Percentiles rank a stretch among this genome's conserved stretches.
Evolutionary conservation across 2,113 vertebrate genomes (phyloP).

Genomic region (Plotosus lineatus): DNA sequence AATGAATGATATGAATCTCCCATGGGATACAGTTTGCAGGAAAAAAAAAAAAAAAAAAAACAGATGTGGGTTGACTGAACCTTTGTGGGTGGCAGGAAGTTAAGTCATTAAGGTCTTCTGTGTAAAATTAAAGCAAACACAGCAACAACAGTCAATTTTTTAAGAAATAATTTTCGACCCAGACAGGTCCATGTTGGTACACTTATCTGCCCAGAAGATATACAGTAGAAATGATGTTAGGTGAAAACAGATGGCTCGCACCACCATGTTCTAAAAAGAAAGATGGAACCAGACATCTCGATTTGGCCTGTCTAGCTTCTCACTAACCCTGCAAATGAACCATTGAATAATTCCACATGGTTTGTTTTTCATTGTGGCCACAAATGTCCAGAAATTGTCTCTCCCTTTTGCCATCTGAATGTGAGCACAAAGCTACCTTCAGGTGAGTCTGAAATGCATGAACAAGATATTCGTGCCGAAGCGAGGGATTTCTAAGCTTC

Average conservation of each 20-base stretch:
- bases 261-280: neutral
- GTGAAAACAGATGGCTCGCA: neutral
- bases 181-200: neutral
- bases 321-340: constrained; percentile 1
- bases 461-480: constrained; percentile 31
- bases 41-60: too few relatives aligned
- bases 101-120: neutral
- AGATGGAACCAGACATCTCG: constrained; percentile 1
- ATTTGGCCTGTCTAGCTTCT: neutral
- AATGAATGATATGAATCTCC: constrained; percentile 9
- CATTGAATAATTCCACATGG: constrained; percentile 5
- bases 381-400: constrained; percentile 8
- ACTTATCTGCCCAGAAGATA: neutral
- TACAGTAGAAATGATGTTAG: neutral
- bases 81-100: constrained; percentile 13
- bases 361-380: constrained; percentile 2
- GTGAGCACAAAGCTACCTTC: constrained; percentile 24
- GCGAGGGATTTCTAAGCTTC: constrained; percentile 34
- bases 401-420: constrained; percentile 2
- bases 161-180: neutral
- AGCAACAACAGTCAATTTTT: neutral
- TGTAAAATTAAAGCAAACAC: neutral
- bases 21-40: constrained; percentile 4
- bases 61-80: constrained; percentile 30
- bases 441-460: constrained; percentile 9